Conservation (phyloP, 2,888 invertebrate genomes). For the Orchesellides sinensis region DNA sequence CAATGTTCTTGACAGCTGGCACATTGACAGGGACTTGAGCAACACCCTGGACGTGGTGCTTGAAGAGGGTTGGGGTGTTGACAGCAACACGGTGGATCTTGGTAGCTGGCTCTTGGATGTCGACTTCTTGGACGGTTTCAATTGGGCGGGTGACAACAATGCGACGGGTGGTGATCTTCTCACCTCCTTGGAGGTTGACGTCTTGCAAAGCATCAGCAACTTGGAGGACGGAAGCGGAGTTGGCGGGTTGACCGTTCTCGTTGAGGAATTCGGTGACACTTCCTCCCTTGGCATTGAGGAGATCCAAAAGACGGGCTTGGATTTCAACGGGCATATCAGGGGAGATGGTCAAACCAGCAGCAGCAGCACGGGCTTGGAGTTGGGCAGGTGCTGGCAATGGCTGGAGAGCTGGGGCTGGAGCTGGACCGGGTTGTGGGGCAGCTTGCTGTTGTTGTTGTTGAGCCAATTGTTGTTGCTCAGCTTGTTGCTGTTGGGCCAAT, state of each 20-base stretch:
- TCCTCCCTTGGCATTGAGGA: conserved; percentile 78
- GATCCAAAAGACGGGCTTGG: conserved; percentile 79
- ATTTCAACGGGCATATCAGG: conserved; percentile 74
- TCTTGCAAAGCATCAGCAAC: conserved; percentile 80
- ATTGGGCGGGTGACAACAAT: conserved; percentile 82
- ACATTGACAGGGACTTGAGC: conserved; percentile 76
- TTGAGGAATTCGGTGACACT: conserved; percentile 78
- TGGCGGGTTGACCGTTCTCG: conserved; percentile 76
- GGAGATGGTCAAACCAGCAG: too few relatives aligned
- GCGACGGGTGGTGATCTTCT: conserved; percentile 81
- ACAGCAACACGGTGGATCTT: conserved; percentile 80
- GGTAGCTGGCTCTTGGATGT: conserved; percentile 81
- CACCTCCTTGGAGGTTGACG: conserved; percentile 79
- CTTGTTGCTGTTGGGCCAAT: not conserved
- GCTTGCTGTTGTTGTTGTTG: conserved; percentile 41
- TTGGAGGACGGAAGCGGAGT: conserved; percentile 77
- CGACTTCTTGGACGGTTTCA: conserved; percentile 81
- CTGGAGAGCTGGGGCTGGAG: conserved; percentile 68
- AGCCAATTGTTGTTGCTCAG: conserved; percentile 5
- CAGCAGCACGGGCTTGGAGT: conserved; percentile 76
- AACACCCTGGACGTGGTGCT: conserved; percentile 78
- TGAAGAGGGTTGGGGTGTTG: conserved; percentile 80
- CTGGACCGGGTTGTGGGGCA: conserved; percentile 44
- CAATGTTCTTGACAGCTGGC: conserved; percentile 72
- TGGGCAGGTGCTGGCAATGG: conserved; percentile 67